phyloP scores from a whole-genome alignment of 1,140 invertebrate genomes.

The Drosophila novamexicana region DNA sequence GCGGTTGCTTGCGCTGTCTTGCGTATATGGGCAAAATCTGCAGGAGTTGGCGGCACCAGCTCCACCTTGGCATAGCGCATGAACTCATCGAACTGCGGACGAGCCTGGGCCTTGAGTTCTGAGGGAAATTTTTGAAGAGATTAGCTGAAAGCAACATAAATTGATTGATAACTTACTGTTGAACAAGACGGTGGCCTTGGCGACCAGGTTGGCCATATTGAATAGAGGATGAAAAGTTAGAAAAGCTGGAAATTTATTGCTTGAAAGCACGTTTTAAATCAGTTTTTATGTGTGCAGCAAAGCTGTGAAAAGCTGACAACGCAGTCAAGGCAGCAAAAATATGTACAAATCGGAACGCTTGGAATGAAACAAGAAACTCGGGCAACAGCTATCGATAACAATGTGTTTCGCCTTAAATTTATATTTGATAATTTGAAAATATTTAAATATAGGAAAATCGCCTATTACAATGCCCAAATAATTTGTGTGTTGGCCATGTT shows the following conservation, averaged over 20 bases:
- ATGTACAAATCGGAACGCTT: neutral
- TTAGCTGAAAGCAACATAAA: neutral
- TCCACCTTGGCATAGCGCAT: constrained; percentile 96
- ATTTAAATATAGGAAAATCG: no score
- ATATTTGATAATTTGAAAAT: no score
- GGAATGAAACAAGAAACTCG: constrained; percentile 22
- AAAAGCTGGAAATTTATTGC: constrained; percentile 7
- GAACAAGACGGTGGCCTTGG: constrained; percentile 47
- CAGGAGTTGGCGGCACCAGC: constrained; percentile 93
- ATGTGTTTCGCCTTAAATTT: no score
- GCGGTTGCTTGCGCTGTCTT: constrained; percentile 90
- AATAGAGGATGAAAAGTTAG: neutral
- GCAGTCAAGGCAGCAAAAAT: neutral
- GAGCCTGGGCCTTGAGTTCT: constrained; percentile 87
- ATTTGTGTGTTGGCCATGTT: constrained; percentile 27
- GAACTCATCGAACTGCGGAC: constrained; percentile 90
- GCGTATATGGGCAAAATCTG: constrained; percentile 92
- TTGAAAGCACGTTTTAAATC: constrained; percentile 11
- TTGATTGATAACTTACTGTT: neutral
- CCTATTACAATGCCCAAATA: neutral
- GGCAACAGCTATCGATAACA: neutral
- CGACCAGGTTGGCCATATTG: constrained; percentile 53
- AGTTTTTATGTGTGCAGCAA: constrained; percentile 2
- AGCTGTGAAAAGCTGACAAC: constrained; percentile 8
- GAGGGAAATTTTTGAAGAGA: neutral